phyloP scores from a whole-genome alignment of 1,140 invertebrate genomes.

The Trachymyrmex septentrionalis region DNA sequence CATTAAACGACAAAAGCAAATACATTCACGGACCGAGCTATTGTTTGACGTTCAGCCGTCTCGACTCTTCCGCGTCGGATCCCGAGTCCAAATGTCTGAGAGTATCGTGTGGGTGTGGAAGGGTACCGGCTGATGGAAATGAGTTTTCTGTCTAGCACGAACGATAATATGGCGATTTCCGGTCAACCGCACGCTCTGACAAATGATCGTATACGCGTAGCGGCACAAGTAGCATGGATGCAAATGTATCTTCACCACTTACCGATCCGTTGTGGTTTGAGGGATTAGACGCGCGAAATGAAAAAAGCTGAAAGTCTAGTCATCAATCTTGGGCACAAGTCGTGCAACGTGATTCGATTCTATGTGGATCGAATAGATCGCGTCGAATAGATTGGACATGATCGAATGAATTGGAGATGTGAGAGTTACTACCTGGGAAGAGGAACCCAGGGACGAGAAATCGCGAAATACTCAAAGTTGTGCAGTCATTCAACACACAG shows the following conservation, averaged over 20 bases:
- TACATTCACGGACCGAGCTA: slow-evolving; percentile 25
- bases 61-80: slow-evolving; percentile 53
- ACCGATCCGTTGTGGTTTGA: slow-evolving; percentile 24
- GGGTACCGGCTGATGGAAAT: slow-evolving; percentile 60
- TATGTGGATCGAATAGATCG: slow-evolving; percentile 36
- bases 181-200: slow-evolving; percentile 12
- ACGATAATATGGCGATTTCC: slow-evolving; percentile 31
- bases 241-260: slow-evolving; percentile 31
- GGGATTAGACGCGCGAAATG: slow-evolving; percentile 31
- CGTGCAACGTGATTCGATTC: slow-evolving; percentile 44
- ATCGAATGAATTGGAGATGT: slow-evolving; percentile 6
- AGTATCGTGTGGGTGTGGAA: slow-evolving; percentile 47
- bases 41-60: slow-evolving; percentile 64
- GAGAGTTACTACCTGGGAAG: slow-evolving; percentile 45
- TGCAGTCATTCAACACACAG: slow-evolving; percentile 48
- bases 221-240: slow-evolving; percentile 17
- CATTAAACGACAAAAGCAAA: slow-evolving; percentile 62
- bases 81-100: background rate
- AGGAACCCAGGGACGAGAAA: slow-evolving; percentile 50
- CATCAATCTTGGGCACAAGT: slow-evolving; percentile 25
- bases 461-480: slow-evolving; percentile 56
- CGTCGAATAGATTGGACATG: slow-evolving; percentile 29
- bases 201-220: slow-evolving; percentile 16
- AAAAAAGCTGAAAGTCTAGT: slow-evolving; percentile 11
- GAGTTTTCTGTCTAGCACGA: slow-evolving; percentile 33